Base-by-base conservation (phyloP, 1,140 invertebrate species). In the Bursaphelenchus mucronatus region DNA sequence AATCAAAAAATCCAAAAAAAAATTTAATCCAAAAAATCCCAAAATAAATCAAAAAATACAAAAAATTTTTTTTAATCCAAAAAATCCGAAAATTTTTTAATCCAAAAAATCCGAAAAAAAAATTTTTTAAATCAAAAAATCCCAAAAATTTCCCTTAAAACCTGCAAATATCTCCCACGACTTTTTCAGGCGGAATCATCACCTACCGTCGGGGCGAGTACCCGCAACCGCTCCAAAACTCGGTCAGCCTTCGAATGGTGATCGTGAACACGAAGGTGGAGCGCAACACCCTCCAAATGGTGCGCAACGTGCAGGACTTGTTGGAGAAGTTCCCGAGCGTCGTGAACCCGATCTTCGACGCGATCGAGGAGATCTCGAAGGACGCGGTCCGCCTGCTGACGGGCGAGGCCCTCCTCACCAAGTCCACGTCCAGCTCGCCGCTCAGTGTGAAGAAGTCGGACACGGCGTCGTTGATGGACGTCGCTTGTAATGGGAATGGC, bases 261-360 rank as follows among this genome's bases (percentile, higher is more conserved):
- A 21, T 66, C 19, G 64, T 66, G 40, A 66, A 66, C 47, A 61
- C 64, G 13, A 64, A 64, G 45, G 59, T 66, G 39, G 64, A 66
- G 52, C 39, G 64, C 43, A 66, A 53, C 45, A 66, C 64, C 8
- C n/a, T 44, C 17, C 58, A 49, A 19, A 66, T 66, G 64, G 52
- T 66, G 15, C n/a, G 44, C 9, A 64, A 40, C 10, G 64, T 66
- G 63, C 47, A 66, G 47, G 56, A 66, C 8, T 50, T 21, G 41
- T 13, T 63, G 17, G 46, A 66, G 49, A 66, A 49, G 63, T 61
- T 15, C 13, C 41, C 63, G 0, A 40, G 1, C 21, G 56, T 61
- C 3, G 39, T 61, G n/a, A 41, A 61, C 9, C 41, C 58, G 17
- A 64, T 64, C 40, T 61, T 64, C 4, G 51, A 64, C 41, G 19